Evolutionary conservation across 2,888 invertebrate genomes (phyloP).

Genomic region (Chaetoderma sp.): DNA sequence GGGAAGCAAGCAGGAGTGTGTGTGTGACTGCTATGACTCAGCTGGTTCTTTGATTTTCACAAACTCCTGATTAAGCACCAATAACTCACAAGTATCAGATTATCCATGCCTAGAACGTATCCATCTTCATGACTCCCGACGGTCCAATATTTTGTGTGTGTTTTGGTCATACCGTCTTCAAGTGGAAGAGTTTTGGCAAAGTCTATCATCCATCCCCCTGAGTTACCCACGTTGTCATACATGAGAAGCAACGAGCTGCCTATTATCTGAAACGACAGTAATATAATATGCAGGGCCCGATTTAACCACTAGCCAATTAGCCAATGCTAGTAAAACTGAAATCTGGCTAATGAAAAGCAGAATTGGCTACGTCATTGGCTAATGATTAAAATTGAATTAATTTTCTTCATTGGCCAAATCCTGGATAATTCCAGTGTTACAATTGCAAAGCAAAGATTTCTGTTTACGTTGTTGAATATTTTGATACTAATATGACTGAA

Average conservation of each 20-base stretch:
- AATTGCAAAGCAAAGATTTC: too few relatives aligned
- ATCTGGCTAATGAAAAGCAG: too few relatives aligned
- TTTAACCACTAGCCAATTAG: background rate
- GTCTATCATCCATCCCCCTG: slow-evolving; percentile 96
- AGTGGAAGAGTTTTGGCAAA: slow-evolving; percentile 91
- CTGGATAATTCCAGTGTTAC: too few relatives aligned
- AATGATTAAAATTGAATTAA: too few relatives aligned
- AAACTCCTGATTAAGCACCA: too few relatives aligned
- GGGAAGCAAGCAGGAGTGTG: too few relatives aligned
- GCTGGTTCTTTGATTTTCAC: too few relatives aligned
- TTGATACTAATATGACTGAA: too few relatives aligned
- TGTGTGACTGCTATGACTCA: too few relatives aligned
- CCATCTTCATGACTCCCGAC: slow-evolving; percentile 98
- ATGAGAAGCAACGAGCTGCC: slow-evolving; percentile 91
- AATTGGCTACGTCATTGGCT: too few relatives aligned
- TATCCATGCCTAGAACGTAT: slow-evolving; percentile 90
- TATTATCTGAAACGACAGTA: slow-evolving; percentile 54
- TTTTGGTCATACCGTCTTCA: slow-evolving; percentile 75
- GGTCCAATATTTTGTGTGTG: slow-evolving; percentile 86
- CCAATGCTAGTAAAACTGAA: too few relatives aligned
- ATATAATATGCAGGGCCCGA: background rate
- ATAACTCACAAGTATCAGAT: slow-evolving; percentile 82
- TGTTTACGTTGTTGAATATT: too few relatives aligned
- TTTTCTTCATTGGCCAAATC: background rate
- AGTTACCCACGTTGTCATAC: slow-evolving; percentile 84